Percentiles rank a stretch among this genome's conserved stretches.
Evolutionary conservation across 2,888 invertebrate species (phyloP).

Genomic region (Pantelozetes paolii): DNA sequence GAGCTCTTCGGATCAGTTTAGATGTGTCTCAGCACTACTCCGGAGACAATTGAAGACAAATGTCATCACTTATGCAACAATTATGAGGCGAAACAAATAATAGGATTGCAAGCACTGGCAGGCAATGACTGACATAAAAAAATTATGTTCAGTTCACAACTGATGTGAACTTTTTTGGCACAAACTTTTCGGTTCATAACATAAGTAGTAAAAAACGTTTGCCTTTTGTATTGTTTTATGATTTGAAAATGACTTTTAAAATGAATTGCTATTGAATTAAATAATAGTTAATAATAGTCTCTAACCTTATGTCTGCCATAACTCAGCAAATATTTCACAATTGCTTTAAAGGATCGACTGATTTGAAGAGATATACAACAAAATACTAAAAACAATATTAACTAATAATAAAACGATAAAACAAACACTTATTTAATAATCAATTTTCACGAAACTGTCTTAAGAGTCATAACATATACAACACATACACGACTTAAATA

Average conservation of each 20-base stretch:
- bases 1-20: not conserved
- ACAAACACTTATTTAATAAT: too few species aligned
- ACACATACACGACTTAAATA: too few species aligned
- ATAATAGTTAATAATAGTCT: not conserved
- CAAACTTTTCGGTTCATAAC: constrained; percentile 1
- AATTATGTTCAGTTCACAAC: not conserved
- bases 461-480: too few species aligned
- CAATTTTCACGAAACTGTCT: too few species aligned
- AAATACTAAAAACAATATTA: not conserved
- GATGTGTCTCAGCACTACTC: not conserved
- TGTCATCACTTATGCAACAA: constrained; percentile 28
- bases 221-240: not conserved
- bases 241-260: not conserved
- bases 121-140: not conserved
- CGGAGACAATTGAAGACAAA: not conserved
- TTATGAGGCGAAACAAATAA: constrained; percentile 26
- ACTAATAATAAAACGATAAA: not conserved
- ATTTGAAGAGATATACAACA: too few species aligned
- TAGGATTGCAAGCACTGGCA: not conserved
- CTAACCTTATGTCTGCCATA: not conserved
- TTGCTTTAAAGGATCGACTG: too few species aligned
- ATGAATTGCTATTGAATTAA: not conserved
- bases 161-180: constrained; percentile 7
- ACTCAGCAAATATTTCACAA: not conserved
- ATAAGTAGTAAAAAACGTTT: not conserved